Base-by-base conservation (phyloP, 2,797 vertebrate species). In the Petrocephalus sullivani region DNA sequence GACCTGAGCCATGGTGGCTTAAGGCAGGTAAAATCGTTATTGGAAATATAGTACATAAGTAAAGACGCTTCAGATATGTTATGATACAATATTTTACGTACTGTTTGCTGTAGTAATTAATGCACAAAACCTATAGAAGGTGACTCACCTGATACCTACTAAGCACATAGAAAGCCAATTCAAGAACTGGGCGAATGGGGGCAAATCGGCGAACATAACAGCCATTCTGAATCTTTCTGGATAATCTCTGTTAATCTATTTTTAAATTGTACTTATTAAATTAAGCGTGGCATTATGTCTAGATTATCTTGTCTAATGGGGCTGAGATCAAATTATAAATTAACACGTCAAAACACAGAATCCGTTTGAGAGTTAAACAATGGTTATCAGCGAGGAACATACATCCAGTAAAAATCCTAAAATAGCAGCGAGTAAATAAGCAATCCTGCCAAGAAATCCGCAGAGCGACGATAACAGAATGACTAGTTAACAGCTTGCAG, bases 1-100 rank as follows among this genome's bases (percentile, higher is more conserved):
- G 0, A 89, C 87, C 6, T 93, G 90, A 87, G 91, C 90, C 95
- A 95, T 95, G 90, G 87, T 87, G 41, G 23, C 49, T 28, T 57
- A 81, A 19, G 49, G 41, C 57, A 37, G 1, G 19, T 33, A 53
- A 53, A 64, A 33, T 10, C 10, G 7, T 67, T 51, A 54, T 54
- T 9, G 5, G 37, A 88, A 83, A 78, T 16, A 19, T 46, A 41
- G 41, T 41, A 75, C 14, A 49, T 81, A 81, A 81, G 19, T 46
- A 49, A 81, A 81, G 6, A 49, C 6, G 37, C 14, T 78, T 81
- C 41, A 10, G 19, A 21, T 81, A n/a, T 75, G 41, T 81, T 81
- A 81, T 21, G 75, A 81, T 41, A 81, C 75, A 49, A 21, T 81
- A 49, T 19, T 81, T 49, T 81, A 8, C 75, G 19, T 81, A 4